Conservation (phyloP, 2,797 vertebrate genomes). For the Hypotaenidia philippensis region DNA sequence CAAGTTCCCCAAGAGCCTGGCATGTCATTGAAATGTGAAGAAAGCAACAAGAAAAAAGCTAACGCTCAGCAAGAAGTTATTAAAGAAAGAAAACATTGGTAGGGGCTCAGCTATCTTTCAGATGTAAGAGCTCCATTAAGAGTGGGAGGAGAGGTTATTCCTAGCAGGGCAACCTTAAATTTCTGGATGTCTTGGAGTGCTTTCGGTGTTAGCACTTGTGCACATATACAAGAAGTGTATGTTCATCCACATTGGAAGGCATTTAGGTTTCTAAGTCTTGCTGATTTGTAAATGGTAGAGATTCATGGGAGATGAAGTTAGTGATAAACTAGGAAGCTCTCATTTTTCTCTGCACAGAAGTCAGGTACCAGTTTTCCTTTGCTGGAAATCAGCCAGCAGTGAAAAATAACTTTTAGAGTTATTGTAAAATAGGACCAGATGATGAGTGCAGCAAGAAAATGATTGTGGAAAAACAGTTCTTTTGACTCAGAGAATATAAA, state of each 20-base stretch:
- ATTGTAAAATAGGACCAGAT: background rate
- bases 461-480: background rate
- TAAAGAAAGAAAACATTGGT: background rate
- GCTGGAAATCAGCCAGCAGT: background rate
- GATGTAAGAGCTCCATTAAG: background rate
- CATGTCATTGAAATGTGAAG: background rate
- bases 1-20: background rate
- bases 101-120: background rate
- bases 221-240: background rate
- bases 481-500: constrained; percentile 8
- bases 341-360: background rate
- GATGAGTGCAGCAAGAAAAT: background rate
- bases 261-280: background rate
- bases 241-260: background rate
- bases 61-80: background rate
- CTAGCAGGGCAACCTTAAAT: background rate
- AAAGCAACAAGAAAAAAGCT: background rate
- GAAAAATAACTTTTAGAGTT: background rate
- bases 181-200: background rate
- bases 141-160: background rate
- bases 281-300: background rate
- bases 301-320: background rate
- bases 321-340: background rate
- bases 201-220: background rate
- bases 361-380: background rate